These are phyloP conservation scores for Enteromius afrohamiltoni DNA, from an alignment of 2,797 vertebrate species.

Conservation along the genomic window DNA sequence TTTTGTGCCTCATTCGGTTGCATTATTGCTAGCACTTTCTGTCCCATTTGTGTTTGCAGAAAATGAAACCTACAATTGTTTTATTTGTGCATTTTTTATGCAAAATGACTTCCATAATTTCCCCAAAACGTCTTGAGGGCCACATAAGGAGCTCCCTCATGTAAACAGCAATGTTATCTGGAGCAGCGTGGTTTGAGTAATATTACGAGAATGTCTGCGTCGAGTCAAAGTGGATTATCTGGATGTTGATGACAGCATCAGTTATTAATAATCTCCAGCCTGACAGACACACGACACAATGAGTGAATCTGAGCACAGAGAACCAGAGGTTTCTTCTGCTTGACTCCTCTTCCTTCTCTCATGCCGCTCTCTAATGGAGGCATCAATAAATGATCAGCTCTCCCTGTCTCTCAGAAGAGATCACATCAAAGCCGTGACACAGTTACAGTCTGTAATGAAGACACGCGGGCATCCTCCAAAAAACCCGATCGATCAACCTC, in stretches of 20 bases:
- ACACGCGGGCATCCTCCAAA: slow-evolving; percentile 67
- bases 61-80: neutral
- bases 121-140: neutral
- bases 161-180: neutral
- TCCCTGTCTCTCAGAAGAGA: slow-evolving; percentile 80
- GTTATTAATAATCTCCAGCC: slow-evolving; percentile 23
- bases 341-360: slow-evolving; percentile 35
- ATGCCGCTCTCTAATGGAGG: slow-evolving; percentile 78
- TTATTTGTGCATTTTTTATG: neutral
- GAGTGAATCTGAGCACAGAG: neutral
- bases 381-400: slow-evolving; percentile 87
- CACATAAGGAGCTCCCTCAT: neutral
- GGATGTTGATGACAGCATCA: neutral
- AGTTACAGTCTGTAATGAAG: slow-evolving; percentile 65
- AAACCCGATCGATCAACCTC: slow-evolving; percentile 71
- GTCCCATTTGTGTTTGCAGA: neutral
- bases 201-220: neutral
- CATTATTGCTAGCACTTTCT: neutral
- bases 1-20: neutral
- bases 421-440: slow-evolving; percentile 83
- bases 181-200: neutral
- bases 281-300: slow-evolving; percentile 21
- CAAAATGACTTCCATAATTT: slow-evolving; percentile 5
- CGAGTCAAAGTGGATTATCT: neutral
- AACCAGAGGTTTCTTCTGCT: slow-evolving; percentile 30